These are phyloP conservation scores for Balaeniceps rex DNA, from an alignment of 2,113 vertebrate species.

Conservation along the genomic window DNA sequence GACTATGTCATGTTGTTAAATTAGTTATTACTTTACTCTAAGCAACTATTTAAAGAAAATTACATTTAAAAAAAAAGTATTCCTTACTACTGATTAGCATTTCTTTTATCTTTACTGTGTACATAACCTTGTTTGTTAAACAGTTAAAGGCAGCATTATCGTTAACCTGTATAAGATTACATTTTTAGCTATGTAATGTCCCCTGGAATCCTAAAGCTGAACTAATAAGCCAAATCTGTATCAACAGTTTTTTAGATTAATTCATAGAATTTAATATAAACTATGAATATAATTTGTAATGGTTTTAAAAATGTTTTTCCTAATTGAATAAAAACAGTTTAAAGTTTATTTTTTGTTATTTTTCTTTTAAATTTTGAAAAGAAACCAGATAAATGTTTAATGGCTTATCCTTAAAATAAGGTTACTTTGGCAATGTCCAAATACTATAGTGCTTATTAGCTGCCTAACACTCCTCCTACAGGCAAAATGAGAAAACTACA, in stretches of 20 bases:
- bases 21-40: background rate
- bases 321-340: background rate
- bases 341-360: background rate
- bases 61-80: background rate
- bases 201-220: background rate
- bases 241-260: background rate
- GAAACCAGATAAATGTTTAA: background rate
- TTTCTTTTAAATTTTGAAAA: background rate
- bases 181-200: background rate
- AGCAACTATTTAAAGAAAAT: background rate
- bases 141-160: background rate
- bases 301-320: background rate
- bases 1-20: background rate
- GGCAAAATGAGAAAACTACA: slow-evolving; percentile 67
- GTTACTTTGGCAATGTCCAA: background rate
- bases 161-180: background rate
- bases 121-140: background rate
- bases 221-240: background rate
- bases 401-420: background rate
- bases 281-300: background rate
- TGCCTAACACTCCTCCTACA: slow-evolving; percentile 75
- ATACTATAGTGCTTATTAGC: slow-evolving; percentile 16
- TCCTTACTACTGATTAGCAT: background rate
- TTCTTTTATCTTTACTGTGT: background rate
- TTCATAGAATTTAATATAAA: background rate